A percentile compares a stretch with the other conserved stretches of the same genome.
These are phyloP conservation scores for Ceratitis capitata DNA, from an alignment of 1,140 invertebrate genomes.

Conservation along the genomic window DNA sequence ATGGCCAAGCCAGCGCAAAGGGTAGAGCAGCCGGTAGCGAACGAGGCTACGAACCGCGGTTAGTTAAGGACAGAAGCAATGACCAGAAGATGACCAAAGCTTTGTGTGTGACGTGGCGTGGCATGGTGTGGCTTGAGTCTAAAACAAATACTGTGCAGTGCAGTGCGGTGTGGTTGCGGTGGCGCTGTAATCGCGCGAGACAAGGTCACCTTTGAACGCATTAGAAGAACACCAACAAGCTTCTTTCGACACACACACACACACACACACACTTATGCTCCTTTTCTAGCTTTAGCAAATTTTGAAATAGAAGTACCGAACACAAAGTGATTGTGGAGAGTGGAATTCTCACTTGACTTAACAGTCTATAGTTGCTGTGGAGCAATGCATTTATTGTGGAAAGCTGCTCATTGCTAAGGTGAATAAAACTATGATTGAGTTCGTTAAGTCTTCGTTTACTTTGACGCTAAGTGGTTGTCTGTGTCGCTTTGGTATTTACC, in stretches of 20 bases:
- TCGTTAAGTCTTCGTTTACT: slow-evolving; percentile 4
- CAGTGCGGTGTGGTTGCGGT: too few species aligned
- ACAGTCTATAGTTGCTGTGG: background rate
- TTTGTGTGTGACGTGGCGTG: background rate
- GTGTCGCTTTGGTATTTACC: background rate
- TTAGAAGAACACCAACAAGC: background rate
- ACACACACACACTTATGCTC: background rate
- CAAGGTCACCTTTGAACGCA: slow-evolving; percentile 30
- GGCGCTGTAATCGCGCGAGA: background rate
- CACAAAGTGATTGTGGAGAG: background rate
- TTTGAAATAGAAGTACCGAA: background rate
- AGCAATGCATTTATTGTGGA: background rate
- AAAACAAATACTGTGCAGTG: slow-evolving; percentile 20
- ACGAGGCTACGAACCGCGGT: too few species aligned
- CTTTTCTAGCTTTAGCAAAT: too few species aligned
- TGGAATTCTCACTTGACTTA: background rate
- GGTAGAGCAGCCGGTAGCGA: background rate
- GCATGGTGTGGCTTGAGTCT: background rate
- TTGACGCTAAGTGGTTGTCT: background rate
- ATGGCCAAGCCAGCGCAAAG: background rate
- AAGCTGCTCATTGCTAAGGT: background rate
- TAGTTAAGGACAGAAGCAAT: slow-evolving; percentile 11
- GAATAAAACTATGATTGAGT: slow-evolving; percentile 36
- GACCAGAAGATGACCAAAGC: slow-evolving; percentile 28
- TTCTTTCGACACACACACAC: too few species aligned